A percentile compares a stretch with the other conserved stretches of the same genome.
These are phyloP conservation scores for Falco naumanni DNA, from an alignment of 2,797 vertebrate species.

Conservation along the genomic window DNA sequence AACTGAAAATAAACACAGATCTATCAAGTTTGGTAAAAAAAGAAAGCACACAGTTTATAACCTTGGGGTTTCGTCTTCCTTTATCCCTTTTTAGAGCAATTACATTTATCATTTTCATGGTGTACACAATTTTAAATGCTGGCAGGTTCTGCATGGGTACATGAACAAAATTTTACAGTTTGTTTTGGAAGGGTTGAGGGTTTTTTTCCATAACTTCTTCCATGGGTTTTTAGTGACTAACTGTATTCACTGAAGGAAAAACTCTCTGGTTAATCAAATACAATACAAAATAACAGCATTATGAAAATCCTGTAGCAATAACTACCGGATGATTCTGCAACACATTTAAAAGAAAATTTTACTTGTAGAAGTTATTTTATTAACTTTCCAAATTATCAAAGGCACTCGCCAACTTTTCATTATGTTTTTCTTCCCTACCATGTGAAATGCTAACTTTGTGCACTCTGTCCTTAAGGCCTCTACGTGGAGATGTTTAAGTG, in stretches of 20 bases:
- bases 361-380: background rate
- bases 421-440: background rate
- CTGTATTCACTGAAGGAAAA: background rate
- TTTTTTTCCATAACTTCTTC: background rate
- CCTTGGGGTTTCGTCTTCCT: background rate
- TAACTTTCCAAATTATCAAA: background rate
- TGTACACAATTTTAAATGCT: background rate
- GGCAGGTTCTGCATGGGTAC: background rate
- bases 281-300: background rate
- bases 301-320: background rate
- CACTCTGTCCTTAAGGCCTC: background rate
- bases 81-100: background rate
- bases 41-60: background rate
- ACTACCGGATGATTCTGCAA: background rate
- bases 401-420: rapidly evolving
- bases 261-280: background rate
- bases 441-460: rapidly evolving
- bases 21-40: background rate
- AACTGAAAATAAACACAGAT: background rate
- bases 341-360: background rate
- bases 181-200: background rate
- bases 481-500: background rate
- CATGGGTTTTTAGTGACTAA: background rate
- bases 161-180: background rate
- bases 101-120: background rate